Evolutionary conservation across 2,113 vertebrate genomes (phyloP).

Genomic region (Halichoerus grypus): DNA sequence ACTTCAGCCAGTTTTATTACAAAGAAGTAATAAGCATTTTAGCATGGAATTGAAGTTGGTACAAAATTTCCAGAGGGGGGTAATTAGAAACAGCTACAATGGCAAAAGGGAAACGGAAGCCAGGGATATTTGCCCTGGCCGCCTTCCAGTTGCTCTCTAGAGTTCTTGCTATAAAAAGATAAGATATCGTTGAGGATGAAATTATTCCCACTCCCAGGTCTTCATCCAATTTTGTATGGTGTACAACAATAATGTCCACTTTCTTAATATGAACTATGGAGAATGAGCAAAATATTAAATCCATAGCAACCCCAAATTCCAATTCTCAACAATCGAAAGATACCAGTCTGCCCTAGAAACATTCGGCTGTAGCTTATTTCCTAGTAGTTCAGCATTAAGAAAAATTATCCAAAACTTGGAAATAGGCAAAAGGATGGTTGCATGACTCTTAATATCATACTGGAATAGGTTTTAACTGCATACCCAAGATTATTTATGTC

Average conservation of each 20-base stretch:
- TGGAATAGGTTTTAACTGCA: not conserved
- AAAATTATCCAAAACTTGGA: constrained; percentile 6
- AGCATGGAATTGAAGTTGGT: constrained; percentile 39
- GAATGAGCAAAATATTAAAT: not conserved
- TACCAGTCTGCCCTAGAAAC: not conserved
- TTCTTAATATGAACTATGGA: not conserved
- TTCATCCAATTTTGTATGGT: not conserved
- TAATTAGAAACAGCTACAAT: constrained; percentile 63
- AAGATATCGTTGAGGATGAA: constrained; percentile 30
- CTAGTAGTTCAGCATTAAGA: not conserved
- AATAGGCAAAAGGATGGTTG: not conserved
- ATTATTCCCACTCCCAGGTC: not conserved
- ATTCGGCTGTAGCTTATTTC: not conserved
- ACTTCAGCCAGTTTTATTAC: constrained; percentile 30
- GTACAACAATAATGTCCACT: not conserved
- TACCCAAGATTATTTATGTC: not conserved
- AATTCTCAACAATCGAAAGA: not conserved
- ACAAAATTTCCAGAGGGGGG: constrained; percentile 17
- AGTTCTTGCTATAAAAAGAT: constrained; percentile 32
- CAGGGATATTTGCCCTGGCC: constrained; percentile 8
- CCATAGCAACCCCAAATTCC: not conserved
- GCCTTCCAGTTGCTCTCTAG: not conserved
- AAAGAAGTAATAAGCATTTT: not conserved
- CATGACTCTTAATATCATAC: not conserved
- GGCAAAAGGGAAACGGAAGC: not conserved